phyloP scores from a whole-genome alignment of 1,140 invertebrate genomes.

The Bicyclus anynana region DNA sequence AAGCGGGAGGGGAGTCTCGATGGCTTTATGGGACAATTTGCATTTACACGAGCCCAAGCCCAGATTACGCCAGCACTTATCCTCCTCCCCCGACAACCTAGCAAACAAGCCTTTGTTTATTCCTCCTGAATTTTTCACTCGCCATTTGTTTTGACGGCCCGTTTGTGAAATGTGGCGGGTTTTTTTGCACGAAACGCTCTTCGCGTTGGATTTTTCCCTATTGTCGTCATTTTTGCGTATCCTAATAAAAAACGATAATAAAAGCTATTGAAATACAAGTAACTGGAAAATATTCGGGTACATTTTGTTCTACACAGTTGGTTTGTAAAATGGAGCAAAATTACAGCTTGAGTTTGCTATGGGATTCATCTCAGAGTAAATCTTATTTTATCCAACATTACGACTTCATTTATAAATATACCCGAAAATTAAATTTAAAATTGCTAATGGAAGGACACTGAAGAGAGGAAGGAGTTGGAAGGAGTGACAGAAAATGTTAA shows the following conservation, averaged over 20 bases:
- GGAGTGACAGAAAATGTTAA: too few relatives aligned
- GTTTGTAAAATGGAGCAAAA: too few relatives aligned
- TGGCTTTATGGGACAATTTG: conserved; percentile 75
- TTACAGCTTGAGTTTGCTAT: too few relatives aligned
- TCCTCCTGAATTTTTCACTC: conserved; percentile 60
- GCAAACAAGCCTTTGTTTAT: conserved; percentile 71
- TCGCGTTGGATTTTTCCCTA: conserved; percentile 36
- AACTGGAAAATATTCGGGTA: not conserved
- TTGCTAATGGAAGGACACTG: too few relatives aligned
- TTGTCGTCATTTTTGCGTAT: not conserved
- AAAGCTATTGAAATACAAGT: not conserved
- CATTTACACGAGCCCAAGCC: conserved; percentile 74
- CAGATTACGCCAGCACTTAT: conserved; percentile 73
- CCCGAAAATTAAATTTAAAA: too few relatives aligned
- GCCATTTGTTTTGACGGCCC: conserved; percentile 67
- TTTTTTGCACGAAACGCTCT: not conserved
- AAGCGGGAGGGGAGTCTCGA: conserved; percentile 21
- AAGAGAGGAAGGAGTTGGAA: too few relatives aligned
- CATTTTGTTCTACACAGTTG: not conserved
- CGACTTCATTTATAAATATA: too few relatives aligned
- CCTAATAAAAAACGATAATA: not conserved
- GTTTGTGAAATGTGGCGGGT: conserved; percentile 30
- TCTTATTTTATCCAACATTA: too few relatives aligned
- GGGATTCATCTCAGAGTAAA: too few relatives aligned
- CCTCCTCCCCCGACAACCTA: conserved; percentile 54